A percentile compares a stretch with the other conserved stretches of the same genome.
phyloP scores from a whole-genome alignment of 2,888 invertebrate genomes.

The Liopterus haemorrhoidalis region DNA sequence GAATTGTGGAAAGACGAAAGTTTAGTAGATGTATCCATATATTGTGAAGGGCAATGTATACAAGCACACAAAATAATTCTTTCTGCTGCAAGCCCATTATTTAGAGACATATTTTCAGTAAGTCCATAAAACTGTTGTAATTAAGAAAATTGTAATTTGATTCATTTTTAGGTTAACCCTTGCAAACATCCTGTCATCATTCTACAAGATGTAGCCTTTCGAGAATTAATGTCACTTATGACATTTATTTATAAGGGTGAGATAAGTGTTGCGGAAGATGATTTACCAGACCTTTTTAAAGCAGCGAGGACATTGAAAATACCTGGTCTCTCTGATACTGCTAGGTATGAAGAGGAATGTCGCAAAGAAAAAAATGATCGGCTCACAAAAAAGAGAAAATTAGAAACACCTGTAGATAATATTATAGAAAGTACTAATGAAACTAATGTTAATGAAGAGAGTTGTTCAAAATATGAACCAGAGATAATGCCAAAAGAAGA shows the following conservation, averaged over 20 bases:
- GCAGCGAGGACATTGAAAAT: conserved; percentile 65
- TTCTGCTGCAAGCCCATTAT: conserved; percentile 18
- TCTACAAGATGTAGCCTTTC: conserved; percentile 63
- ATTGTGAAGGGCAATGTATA: conserved; percentile 20
- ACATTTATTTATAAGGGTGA: conserved; percentile 71
- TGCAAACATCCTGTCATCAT: conserved; percentile 70
- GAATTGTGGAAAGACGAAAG: conserved; percentile 23
- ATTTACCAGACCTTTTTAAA: conserved; percentile 59
- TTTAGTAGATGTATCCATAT: conserved; percentile 18
- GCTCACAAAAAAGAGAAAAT: conserved; percentile 13
- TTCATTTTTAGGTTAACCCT: conserved; percentile 48
- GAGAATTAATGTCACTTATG: conserved; percentile 58
- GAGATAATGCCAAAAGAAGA: conserved; percentile 21
- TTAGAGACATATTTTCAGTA: conserved; percentile 21
- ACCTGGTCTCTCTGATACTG: conserved; percentile 53
- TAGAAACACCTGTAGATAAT: too few relatives aligned
- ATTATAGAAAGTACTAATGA: background rate
- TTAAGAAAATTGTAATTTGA: conserved; percentile 1
- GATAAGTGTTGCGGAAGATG: conserved; percentile 66
- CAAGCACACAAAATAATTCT: conserved; percentile 22
- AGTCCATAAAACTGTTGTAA: background rate
- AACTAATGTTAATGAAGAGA: conserved; percentile 9
- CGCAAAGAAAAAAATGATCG: conserved; percentile 4
- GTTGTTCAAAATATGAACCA: conserved; percentile 21
- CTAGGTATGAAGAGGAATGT: conserved; percentile 14